Percentiles rank a stretch among this genome's conserved stretches.
These are phyloP conservation scores for Xanthostigma xanthostigma DNA, from an alignment of 2,888 invertebrate species.

Conservation along the genomic window DNA sequence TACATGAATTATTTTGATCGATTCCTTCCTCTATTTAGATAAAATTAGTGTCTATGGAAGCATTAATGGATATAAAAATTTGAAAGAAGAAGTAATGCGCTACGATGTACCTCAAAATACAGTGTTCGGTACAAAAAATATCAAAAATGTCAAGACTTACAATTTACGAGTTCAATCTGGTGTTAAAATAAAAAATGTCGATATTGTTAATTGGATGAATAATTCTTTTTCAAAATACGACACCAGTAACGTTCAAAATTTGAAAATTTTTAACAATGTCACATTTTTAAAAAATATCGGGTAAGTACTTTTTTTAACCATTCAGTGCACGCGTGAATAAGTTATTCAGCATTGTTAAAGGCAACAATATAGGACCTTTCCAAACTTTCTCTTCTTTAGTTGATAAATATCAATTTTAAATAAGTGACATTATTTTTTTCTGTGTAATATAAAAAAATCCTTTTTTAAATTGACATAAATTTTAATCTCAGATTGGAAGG, in stretches of 20 bases:
- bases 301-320: conserved; percentile 15
- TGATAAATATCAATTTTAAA: too few relatives aligned
- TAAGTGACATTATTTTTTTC: too few relatives aligned
- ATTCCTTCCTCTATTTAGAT: conserved; percentile 16
- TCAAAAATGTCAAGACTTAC: conserved; percentile 24
- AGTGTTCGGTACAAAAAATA: conserved; percentile 29
- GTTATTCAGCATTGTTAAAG: too few relatives aligned
- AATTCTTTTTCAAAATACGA: conserved; percentile 27
- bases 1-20: too few relatives aligned
- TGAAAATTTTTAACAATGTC: conserved; percentile 28
- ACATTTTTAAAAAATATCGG: conserved; percentile 26
- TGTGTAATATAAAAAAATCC: too few relatives aligned
- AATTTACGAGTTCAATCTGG: conserved; percentile 23
- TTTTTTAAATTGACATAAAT: background rate
- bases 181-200: conserved; percentile 28
- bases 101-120: conserved; percentile 25
- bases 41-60: conserved; percentile 21
- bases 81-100: conserved; percentile 34
- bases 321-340: too few relatives aligned
- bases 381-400: too few relatives aligned
- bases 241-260: conserved; percentile 29
- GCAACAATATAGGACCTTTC: too few relatives aligned
- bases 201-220: conserved; percentile 31
- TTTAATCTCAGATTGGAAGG: conserved; percentile 20
- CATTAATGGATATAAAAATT: conserved; percentile 33